These are phyloP conservation scores for Columbina picui DNA, from an alignment of 2,113 vertebrate species.

Conservation along the genomic window DNA sequence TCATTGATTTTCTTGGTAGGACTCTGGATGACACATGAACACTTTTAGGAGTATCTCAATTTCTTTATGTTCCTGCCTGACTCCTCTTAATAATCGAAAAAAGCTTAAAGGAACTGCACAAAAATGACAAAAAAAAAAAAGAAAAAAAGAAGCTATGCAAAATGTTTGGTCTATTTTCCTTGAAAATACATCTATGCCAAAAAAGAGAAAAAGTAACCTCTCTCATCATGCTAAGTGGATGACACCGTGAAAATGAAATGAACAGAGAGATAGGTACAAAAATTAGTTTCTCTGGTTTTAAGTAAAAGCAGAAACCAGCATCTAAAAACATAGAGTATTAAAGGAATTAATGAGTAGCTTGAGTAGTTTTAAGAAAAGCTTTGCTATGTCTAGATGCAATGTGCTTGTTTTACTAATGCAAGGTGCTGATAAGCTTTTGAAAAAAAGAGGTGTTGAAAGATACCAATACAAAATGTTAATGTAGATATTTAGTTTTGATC, in stretches of 20 bases:
- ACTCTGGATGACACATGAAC: fast-evolving
- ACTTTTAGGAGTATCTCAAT: neutral
- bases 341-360: neutral
- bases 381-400: neutral
- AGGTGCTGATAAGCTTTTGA: neutral
- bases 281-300: neutral
- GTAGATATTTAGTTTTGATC: neutral
- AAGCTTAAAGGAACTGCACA: neutral
- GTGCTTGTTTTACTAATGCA: neutral
- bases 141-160: neutral
- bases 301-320: neutral
- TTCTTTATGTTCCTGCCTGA: neutral
- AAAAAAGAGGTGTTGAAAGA: neutral
- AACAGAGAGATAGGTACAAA: neutral
- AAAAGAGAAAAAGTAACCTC: neutral
- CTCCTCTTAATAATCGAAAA: neutral
- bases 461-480: neutral
- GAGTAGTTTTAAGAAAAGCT: neutral
- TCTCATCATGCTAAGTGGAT: neutral
- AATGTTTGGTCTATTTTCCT: neutral
- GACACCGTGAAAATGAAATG: neutral
- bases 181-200: neutral
- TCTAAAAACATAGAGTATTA: neutral
- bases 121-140: neutral
- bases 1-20: neutral